Conservation (phyloP, 35 echinoderm and acorn worm genomes). For the Ophioderma brevispina region DNA sequence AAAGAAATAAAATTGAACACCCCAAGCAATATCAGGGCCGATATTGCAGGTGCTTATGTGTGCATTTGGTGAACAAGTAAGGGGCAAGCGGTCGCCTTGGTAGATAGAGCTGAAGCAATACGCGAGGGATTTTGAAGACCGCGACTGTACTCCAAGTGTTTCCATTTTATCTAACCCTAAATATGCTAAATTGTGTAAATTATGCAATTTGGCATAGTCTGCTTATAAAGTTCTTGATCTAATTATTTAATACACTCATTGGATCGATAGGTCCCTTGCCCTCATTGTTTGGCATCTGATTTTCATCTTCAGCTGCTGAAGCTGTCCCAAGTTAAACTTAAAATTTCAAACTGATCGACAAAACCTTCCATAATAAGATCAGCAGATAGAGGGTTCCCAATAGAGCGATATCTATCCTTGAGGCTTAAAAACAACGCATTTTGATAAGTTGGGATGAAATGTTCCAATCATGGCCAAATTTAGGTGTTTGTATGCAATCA, state of each 20-base stretch:
- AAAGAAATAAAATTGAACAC: neutral
- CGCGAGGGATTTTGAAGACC: neutral
- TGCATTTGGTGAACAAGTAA: neutral
- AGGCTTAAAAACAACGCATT: neutral
- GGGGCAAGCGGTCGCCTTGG: neutral
- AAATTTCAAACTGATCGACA: too few species aligned
- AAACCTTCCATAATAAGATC: neutral
- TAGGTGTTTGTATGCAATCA: neutral
- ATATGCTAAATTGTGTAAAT: too few species aligned
- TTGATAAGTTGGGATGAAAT: slow-evolving; percentile 5
- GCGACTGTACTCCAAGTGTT: too few species aligned
- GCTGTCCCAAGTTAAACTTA: too few species aligned
- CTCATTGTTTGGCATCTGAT: too few species aligned
- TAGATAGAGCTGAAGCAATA: neutral
- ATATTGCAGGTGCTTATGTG: neutral
- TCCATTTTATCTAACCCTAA: too few species aligned
- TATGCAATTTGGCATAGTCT: too few species aligned
- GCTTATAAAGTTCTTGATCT: too few species aligned
- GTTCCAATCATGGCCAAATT: neutral
- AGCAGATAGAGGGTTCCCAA: neutral
- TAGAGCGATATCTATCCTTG: neutral
- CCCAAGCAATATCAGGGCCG: neutral
- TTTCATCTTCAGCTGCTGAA: too few species aligned
- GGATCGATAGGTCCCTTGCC: too few species aligned
- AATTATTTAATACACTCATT: too few species aligned